These are phyloP conservation scores for Xerus rutilus DNA, from an alignment of 2,797 vertebrate species.

Conservation along the genomic window DNA sequence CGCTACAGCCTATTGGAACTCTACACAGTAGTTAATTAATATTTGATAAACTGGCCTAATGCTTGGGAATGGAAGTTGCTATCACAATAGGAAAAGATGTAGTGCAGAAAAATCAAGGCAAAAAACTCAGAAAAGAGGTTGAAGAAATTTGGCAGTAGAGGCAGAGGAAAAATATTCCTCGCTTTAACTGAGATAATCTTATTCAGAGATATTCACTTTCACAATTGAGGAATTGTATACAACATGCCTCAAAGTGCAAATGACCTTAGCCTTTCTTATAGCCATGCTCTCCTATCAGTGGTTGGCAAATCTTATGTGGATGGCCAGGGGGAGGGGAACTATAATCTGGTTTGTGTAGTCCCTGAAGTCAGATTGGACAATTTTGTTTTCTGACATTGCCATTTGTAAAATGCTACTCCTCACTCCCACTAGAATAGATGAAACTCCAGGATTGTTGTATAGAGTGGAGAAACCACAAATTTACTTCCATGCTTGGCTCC, in stretches of 20 bases:
- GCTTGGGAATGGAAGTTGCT: background rate
- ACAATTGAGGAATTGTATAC: background rate
- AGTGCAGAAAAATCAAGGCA: background rate
- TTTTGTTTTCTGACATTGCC: background rate
- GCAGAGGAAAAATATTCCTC: background rate
- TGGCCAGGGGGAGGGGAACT: background rate
- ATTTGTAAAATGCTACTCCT: background rate
- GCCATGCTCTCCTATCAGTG: background rate
- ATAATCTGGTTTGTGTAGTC: background rate
- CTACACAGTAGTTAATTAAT: background rate
- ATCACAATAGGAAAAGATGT: background rate
- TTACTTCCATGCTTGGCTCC: background rate
- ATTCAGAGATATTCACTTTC: background rate
- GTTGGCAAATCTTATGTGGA: background rate
- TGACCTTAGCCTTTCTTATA: background rate
- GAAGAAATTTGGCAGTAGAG: background rate
- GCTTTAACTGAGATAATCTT: background rate
- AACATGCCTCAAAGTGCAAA: background rate
- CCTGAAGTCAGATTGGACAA: background rate
- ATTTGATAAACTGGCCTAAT: background rate
- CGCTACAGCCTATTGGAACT: background rate
- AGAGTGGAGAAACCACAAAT: background rate
- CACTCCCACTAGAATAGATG: background rate
- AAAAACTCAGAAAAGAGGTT: constrained; percentile 19
- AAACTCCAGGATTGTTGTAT: background rate